Conservation (phyloP, 2,888 invertebrate genomes). For the Limnephilus auricula region DNA sequence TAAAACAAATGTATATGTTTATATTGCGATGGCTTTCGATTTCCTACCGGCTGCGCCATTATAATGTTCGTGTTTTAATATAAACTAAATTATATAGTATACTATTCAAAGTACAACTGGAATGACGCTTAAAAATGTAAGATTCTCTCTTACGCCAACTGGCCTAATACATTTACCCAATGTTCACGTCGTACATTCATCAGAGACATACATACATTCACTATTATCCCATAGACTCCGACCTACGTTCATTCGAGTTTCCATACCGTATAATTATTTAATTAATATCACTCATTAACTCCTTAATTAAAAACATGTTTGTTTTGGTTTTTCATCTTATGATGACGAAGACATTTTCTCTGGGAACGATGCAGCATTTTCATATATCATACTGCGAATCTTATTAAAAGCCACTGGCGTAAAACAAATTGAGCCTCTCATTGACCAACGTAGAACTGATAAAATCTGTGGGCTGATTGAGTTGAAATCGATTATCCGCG, state of each 20-base stretch:
- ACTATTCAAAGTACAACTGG: too few relatives aligned
- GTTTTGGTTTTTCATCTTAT: not conserved
- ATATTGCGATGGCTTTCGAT: too few relatives aligned
- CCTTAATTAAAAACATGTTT: not conserved
- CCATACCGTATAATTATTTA: not conserved
- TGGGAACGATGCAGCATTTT: not conserved
- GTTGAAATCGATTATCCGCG: conserved; percentile 35
- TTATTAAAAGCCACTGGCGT: not conserved
- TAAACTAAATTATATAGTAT: too few relatives aligned
- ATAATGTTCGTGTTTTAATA: too few relatives aligned
- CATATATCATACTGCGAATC: not conserved
- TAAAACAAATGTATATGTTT: too few relatives aligned
- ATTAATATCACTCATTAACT: not conserved
- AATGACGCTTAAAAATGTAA: too few relatives aligned
- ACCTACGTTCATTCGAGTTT: not conserved
- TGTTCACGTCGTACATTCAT: too few relatives aligned
- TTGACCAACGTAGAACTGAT: not conserved
- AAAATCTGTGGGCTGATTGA: conserved; percentile 22
- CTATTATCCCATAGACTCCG: too few relatives aligned
- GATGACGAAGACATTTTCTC: not conserved
- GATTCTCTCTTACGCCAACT: not conserved
- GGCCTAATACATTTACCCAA: too few relatives aligned
- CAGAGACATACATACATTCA: too few relatives aligned
- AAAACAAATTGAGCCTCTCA: conserved; percentile 2
- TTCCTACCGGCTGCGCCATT: too few relatives aligned